Evolutionary conservation across 2,113 vertebrate species (phyloP).

Genomic region (Rhombomys opimus): DNA sequence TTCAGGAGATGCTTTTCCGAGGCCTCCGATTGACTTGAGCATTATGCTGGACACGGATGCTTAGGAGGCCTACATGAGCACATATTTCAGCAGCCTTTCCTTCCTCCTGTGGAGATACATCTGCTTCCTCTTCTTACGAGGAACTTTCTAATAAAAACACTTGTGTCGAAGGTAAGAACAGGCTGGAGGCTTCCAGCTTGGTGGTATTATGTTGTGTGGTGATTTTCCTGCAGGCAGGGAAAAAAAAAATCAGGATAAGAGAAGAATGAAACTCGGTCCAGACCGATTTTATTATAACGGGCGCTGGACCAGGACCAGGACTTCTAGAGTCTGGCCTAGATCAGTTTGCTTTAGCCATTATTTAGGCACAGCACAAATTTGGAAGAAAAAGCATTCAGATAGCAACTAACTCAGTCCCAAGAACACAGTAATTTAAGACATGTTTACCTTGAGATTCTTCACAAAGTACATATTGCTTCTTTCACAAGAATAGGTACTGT

Average conservation of each 20-base stretch:
- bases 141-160: background rate
- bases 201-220: background rate
- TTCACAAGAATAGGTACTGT: background rate
- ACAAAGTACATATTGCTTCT: background rate
- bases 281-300: background rate
- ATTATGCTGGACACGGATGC: background rate
- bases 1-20: background rate
- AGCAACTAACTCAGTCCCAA: background rate
- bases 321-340: background rate
- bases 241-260: background rate
- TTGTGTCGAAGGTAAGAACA: background rate
- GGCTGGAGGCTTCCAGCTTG: background rate
- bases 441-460: background rate
- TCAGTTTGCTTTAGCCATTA: background rate
- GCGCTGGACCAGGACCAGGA: background rate
- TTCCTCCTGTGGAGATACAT: no score
- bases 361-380: background rate
- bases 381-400: background rate
- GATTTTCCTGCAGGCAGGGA: background rate
- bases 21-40: background rate
- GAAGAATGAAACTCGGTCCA: background rate
- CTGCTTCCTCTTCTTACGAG: background rate
- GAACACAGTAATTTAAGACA: background rate
- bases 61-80: accelerated
- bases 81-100: background rate